phyloP scores from a whole-genome alignment of 2,888 invertebrate species.

The Nephrocerus scutellatus region DNA sequence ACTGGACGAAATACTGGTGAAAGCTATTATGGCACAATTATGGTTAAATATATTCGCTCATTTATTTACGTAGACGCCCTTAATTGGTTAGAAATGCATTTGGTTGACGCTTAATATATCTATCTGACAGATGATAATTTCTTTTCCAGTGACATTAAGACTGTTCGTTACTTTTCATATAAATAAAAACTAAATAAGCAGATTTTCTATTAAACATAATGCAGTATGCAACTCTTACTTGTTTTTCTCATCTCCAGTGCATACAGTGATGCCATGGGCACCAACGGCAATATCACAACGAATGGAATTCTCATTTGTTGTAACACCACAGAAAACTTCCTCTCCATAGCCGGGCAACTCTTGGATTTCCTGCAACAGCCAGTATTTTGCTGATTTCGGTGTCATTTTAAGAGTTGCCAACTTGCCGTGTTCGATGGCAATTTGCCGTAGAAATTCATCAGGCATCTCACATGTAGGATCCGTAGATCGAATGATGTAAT shows the following conservation, averaged over 20 bases:
- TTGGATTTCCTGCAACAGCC: slow-evolving; percentile 73
- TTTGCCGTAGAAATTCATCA: slow-evolving; percentile 38
- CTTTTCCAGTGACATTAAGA: no score
- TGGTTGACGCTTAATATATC: no score
- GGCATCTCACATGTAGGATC: slow-evolving; percentile 31
- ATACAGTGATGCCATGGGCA: slow-evolving; percentile 73
- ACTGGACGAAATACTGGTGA: no score
- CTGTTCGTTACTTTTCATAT: background rate
- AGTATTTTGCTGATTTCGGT: slow-evolving; percentile 73
- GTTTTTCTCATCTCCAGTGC: slow-evolving; percentile 59
- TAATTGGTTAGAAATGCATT: no score
- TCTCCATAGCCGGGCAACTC: slow-evolving; percentile 75
- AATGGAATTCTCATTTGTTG: slow-evolving; percentile 39
- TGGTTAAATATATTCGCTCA: no score
- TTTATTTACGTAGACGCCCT: no score
- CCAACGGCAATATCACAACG: slow-evolving; percentile 65
- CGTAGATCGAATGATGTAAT: slow-evolving; percentile 38
- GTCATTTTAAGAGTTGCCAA: slow-evolving; percentile 55
- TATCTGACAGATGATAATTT: no score
- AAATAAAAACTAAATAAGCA: background rate
- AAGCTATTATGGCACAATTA: no score
- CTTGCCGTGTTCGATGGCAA: slow-evolving; percentile 44
- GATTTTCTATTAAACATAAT: no score
- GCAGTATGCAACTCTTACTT: slow-evolving; percentile 32
- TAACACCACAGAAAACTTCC: slow-evolving; percentile 70